These are phyloP conservation scores for Pyrrhia umbra DNA, from an alignment of 2,888 invertebrate genomes.

Conservation along the genomic window DNA sequence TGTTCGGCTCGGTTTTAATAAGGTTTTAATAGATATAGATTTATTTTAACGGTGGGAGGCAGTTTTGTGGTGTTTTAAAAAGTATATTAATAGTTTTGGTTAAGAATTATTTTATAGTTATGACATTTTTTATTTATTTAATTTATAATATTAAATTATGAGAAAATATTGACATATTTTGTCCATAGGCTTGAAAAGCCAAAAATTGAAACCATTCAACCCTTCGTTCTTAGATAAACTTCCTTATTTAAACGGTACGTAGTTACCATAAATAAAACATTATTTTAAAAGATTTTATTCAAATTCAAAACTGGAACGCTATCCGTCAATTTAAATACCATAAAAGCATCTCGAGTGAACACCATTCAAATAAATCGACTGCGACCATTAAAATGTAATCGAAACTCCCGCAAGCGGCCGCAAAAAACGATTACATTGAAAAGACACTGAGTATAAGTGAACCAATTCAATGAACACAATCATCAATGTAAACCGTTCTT, in stretches of 20 bases:
- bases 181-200: too few species aligned
- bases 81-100: background rate
- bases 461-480: slow-evolving; percentile 73
- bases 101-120: too few species aligned
- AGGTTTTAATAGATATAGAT: slow-evolving; percentile 53
- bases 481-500: slow-evolving; percentile 72
- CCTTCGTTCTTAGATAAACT: too few species aligned
- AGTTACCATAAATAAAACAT: slow-evolving; percentile 9
- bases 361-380: slow-evolving; percentile 61
- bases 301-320: slow-evolving; percentile 40
- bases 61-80: background rate
- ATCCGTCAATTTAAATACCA: slow-evolving; percentile 50
- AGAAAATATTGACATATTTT: too few species aligned
- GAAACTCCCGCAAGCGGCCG: slow-evolving; percentile 59
- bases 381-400: slow-evolving; percentile 69
- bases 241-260: slow-evolving; percentile 33
- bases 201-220: too few species aligned
- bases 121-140: too few species aligned
- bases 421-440: slow-evolving; percentile 71
- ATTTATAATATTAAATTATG: too few species aligned
- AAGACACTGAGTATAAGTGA: slow-evolving; percentile 68
- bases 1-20: slow-evolving; percentile 46
- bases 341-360: slow-evolving; percentile 54
- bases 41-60: slow-evolving; percentile 18
- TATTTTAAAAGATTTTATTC: slow-evolving; percentile 18